A percentile compares a stretch with the other conserved stretches of the same genome.
These are phyloP conservation scores for Sitodiplosis mosellana DNA, from an alignment of 1,140 invertebrate genomes.

Conservation along the genomic window DNA sequence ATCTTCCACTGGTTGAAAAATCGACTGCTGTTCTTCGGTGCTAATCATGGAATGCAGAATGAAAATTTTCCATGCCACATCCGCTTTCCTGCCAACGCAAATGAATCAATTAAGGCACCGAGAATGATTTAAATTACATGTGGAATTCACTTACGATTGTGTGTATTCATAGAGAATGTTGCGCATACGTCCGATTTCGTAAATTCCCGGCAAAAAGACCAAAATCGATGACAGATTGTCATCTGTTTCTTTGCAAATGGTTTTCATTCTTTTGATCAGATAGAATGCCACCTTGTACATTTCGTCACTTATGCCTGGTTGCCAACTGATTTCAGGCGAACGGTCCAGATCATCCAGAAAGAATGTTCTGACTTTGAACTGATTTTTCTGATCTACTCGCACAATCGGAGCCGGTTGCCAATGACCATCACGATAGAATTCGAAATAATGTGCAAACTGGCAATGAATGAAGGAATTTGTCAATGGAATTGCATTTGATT, in stretches of 20 bases:
- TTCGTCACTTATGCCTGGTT: slow-evolving; percentile 31
- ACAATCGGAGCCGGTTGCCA: slow-evolving; percentile 33
- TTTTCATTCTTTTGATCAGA: slow-evolving; percentile 35
- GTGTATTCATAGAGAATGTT: background rate
- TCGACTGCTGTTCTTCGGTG: slow-evolving; percentile 12
- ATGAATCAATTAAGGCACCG: too few relatives aligned
- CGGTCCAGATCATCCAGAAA: slow-evolving; percentile 56
- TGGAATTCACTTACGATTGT: background rate
- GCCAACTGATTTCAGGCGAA: slow-evolving; percentile 5
- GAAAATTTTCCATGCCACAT: background rate
- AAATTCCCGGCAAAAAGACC: slow-evolving; percentile 72
- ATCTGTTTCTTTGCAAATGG: slow-evolving; percentile 47
- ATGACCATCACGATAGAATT: slow-evolving; percentile 25
- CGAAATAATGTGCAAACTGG: slow-evolving; percentile 59
- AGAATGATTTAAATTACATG: too few relatives aligned
- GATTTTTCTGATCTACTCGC: slow-evolving; percentile 29
- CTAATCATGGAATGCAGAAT: slow-evolving; percentile 17
- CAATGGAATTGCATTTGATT: background rate
- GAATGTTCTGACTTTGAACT: slow-evolving; percentile 36
- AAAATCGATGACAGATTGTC: slow-evolving; percentile 40
- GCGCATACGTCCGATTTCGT: slow-evolving; percentile 45
- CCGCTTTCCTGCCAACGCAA: too few relatives aligned
- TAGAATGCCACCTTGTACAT: slow-evolving; percentile 39
- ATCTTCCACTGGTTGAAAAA: slow-evolving; percentile 7
- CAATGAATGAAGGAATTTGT: background rate